Conservation (phyloP, 1,140 invertebrate genomes). For the Heliconius nattereri region DNA sequence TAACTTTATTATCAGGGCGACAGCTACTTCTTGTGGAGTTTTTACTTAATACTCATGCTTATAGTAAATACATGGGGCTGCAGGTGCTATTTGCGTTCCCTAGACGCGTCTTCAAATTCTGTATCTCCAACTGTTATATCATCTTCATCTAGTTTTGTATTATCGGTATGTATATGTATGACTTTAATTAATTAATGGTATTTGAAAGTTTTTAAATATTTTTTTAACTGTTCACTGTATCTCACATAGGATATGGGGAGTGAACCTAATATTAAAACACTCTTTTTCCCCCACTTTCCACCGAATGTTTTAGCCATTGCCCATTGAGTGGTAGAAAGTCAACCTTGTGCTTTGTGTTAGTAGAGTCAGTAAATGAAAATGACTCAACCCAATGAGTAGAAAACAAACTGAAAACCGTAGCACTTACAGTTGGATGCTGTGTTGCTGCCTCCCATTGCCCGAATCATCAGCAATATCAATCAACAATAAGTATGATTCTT, state of each 20-base stretch:
- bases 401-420: too few species aligned
- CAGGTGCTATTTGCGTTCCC: conserved; percentile 83
- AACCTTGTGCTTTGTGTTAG: too few species aligned
- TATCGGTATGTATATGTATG: conserved; percentile 84
- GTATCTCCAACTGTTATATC: conserved; percentile 83
- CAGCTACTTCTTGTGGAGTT: conserved; percentile 60
- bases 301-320: too few species aligned
- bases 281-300: too few species aligned
- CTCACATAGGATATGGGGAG: too few species aligned
- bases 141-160: conserved; percentile 83
- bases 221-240: too few species aligned
- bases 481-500: conserved; percentile 11
- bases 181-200: conserved; percentile 3
- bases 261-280: background rate
- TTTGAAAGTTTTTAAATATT: background rate
- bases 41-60: conserved; percentile 81
- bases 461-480: too few species aligned
- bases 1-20: conserved; percentile 54
- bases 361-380: too few species aligned
- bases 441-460: too few species aligned
- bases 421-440: too few species aligned
- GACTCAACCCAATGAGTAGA: too few species aligned
- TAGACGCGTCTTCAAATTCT: conserved; percentile 82
- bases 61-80: conserved; percentile 82
- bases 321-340: too few species aligned